Percentiles rank a stretch among this genome's conserved stretches.
phyloP scores from a whole-genome alignment of 2,888 invertebrate genomes.

The Nomada ferruginata region DNA sequence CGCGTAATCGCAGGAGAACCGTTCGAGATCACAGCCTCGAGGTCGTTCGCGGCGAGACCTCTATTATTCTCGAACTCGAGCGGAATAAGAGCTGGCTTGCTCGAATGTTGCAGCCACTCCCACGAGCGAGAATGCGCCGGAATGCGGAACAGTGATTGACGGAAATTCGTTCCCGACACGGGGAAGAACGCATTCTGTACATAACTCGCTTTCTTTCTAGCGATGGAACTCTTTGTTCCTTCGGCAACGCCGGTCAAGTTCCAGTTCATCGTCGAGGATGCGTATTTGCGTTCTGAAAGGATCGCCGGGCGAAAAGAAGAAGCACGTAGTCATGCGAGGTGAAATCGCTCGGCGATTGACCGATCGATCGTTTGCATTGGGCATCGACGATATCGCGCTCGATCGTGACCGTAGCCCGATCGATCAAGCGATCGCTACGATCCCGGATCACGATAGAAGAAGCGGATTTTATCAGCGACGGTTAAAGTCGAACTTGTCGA shows the following conservation, averaged over 20 bases:
- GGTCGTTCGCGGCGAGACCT: slow-evolving; percentile 68
- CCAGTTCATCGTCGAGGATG: slow-evolving; percentile 18
- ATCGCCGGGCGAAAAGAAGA: slow-evolving; percentile 38
- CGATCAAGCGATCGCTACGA: slow-evolving; percentile 54
- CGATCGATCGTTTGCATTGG: slow-evolving; percentile 60
- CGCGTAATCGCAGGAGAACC: slow-evolving; percentile 47
- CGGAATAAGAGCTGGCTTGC: slow-evolving; percentile 55
- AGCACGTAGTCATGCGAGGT: slow-evolving; percentile 68
- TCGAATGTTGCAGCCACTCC: slow-evolving; percentile 59
- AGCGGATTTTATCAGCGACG: slow-evolving; percentile 61
- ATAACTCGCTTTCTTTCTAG: slow-evolving; percentile 1
- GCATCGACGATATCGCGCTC: slow-evolving; percentile 48
- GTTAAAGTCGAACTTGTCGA: slow-evolving; percentile 56
- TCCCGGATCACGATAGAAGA: slow-evolving; percentile 47
- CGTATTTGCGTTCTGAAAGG: slow-evolving; percentile 41
- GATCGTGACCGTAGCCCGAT: slow-evolving; percentile 65
- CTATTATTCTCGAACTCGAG: slow-evolving; percentile 67
- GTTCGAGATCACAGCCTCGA: slow-evolving; percentile 55
- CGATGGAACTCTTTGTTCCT: slow-evolving; percentile 4
- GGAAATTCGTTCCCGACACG: slow-evolving; percentile 72
- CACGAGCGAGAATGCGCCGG: slow-evolving; percentile 64
- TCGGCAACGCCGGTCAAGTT: not conserved
- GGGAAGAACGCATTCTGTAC: not conserved
- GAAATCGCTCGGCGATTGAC: slow-evolving; percentile 66
- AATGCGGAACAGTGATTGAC: slow-evolving; percentile 79